Base-by-base conservation (phyloP, 2,113 vertebrate genomes). In the Paraplagusia blochii region DNA sequence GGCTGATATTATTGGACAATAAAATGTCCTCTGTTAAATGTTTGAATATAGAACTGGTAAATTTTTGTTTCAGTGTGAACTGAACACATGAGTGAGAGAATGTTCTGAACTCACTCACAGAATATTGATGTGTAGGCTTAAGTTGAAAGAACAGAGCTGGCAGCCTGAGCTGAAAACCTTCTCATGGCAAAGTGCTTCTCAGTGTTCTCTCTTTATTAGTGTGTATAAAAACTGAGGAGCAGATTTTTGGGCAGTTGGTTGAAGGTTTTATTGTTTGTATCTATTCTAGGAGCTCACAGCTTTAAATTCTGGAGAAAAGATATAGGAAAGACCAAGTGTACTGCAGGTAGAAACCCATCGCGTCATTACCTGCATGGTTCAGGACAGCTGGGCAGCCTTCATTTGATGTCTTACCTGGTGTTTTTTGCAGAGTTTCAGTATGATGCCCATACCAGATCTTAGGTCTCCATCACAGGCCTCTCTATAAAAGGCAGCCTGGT, bases 51-150 rank as follows among this genome's bases (percentile, higher is more conserved):
- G 22, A 29, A 4, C 22, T 29, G 22, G 2, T 29, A 29, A 29
- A 6, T 29, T 29, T 29, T 6, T 29, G 22, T 29, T 29, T 29
- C 6, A 29, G 3, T 29, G 22, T 29, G 22, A 29, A 29, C 22
- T 29, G 22, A 29, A 29, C 22, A 29, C 22, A 29, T 29, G 22
- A 48, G 58, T 43, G 46, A 66, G 47, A 42, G n/a, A 51, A 47
- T 38, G 48, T 7, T 22, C 60, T 35, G 43, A 71, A 67, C n/a
- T 35, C 44, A 52, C 57, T 44, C 46, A 60, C 55, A 60, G 68
- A 29, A 29, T 63, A 38, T 52, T 36, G 45, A 72, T 63, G 39
- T n/a, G 60, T 4, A 1, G 47, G 14, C 19, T 47, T 15, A 54
- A 51, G 44, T 44, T 13, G 51, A 48, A 62, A 63, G 54, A 13